A percentile compares a stretch with the other conserved stretches of the same genome.
These are phyloP conservation scores for Rhagonycha lutea DNA, from an alignment of 2,888 invertebrate species.

Conservation along the genomic window DNA sequence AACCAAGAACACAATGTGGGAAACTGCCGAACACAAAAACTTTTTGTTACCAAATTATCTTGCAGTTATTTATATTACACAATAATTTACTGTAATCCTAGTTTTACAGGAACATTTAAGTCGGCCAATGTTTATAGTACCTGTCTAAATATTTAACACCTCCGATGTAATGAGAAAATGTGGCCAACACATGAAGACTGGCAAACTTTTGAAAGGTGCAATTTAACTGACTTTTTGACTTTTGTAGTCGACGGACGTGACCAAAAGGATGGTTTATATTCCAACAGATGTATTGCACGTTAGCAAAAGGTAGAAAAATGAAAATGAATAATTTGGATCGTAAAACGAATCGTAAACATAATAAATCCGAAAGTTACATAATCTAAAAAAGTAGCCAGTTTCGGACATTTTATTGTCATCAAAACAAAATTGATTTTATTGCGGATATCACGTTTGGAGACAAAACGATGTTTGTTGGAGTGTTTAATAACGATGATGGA, in stretches of 20 bases:
- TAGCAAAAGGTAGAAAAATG: neutral
- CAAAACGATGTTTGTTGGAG: neutral
- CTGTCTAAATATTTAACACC: neutral
- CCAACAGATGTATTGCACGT: conserved; percentile 16
- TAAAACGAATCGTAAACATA: neutral
- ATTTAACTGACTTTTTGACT: conserved; percentile 12
- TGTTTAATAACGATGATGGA: neutral
- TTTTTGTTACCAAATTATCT: neutral
- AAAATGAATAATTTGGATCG: neutral
- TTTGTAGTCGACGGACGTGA: conserved; percentile 18
- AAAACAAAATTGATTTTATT: neutral
- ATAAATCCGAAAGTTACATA: neutral
- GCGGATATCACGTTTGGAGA: neutral
- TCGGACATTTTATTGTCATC: neutral
- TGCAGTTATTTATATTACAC: neutral
- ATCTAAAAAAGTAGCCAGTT: neutral
- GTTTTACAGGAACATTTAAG: neutral
- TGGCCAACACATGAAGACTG: conserved; percentile 9
- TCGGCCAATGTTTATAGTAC: neutral
- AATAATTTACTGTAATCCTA: neutral
- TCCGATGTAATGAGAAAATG: conserved; percentile 2
- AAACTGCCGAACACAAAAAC: neutral
- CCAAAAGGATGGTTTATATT: conserved; percentile 13
- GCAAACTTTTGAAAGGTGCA: neutral
- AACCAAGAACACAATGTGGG: neutral